Evolutionary conservation across 2,797 vertebrate genomes (phyloP).

Genomic region (Sebastes miniatus): DNA sequence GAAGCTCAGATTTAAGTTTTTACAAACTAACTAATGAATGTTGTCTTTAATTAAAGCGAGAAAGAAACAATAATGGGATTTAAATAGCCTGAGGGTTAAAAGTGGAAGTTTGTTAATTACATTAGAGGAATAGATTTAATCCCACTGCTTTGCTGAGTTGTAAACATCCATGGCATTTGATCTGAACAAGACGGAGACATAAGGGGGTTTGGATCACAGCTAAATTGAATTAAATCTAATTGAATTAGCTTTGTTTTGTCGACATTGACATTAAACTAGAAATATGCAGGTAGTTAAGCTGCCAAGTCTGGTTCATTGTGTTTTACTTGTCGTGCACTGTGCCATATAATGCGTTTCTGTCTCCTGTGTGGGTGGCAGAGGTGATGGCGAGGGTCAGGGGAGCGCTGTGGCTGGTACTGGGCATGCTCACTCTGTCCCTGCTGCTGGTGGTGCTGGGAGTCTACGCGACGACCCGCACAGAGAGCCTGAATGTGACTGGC

Average conservation of each 20-base stretch:
- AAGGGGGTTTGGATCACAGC: neutral
- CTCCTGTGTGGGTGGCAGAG: slow-evolving; percentile 49
- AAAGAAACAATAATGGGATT: neutral
- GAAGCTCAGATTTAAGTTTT: neutral
- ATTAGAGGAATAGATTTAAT: neutral
- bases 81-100: neutral
- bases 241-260: neutral
- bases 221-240: neutral
- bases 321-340: neutral
- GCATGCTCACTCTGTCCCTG: slow-evolving; percentile 76
- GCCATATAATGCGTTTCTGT: neutral
- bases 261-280: neutral
- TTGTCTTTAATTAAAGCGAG: neutral
- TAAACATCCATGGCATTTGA: neutral
- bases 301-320: neutral
- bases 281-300: neutral
- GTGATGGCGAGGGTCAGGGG: slow-evolving; percentile 44
- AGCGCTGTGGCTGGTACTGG: slow-evolving; percentile 69
- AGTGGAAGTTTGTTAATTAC: neutral
- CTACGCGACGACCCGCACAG: slow-evolving; percentile 72
- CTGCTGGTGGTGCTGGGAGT: slow-evolving; percentile 73
- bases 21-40: neutral
- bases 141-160: neutral
- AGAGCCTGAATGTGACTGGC: slow-evolving; percentile 75
- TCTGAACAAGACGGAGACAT: neutral